Evolutionary conservation across 2,113 vertebrate genomes (phyloP).

Genomic region (Porphyrio hochstetteri): DNA sequence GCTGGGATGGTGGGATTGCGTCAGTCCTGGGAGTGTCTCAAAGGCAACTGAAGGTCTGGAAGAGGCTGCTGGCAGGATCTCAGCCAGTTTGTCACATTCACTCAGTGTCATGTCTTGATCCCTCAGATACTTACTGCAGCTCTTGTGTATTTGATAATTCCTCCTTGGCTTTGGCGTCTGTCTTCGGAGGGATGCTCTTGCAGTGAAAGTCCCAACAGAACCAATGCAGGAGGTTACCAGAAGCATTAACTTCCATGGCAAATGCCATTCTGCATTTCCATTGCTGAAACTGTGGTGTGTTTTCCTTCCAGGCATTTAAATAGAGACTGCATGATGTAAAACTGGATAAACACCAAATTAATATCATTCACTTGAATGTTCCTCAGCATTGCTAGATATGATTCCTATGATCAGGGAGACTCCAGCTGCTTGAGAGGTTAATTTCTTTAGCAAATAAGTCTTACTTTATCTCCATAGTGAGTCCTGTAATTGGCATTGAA

Average conservation of each 20-base stretch:
- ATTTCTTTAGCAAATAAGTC: background rate
- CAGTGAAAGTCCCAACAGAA: background rate
- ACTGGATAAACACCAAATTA: background rate
- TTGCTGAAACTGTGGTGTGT: background rate
- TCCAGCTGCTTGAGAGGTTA: constrained; percentile 28
- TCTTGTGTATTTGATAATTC: background rate
- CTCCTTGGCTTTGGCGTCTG: background rate
- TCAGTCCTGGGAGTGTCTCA: background rate
- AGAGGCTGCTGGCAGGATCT: constrained; percentile 18
- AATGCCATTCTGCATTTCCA: background rate
- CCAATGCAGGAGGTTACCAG: background rate
- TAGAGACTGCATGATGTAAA: background rate
- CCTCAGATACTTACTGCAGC: background rate
- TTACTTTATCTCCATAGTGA: background rate
- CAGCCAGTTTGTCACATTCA: background rate
- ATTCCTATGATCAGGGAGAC: background rate
- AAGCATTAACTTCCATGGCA: background rate
- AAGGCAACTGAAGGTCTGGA: constrained; percentile 12
- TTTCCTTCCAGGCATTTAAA: constrained; percentile 4
- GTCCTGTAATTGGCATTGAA: background rate
- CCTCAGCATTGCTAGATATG: background rate
- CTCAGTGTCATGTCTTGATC: background rate
- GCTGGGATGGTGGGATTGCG: background rate
- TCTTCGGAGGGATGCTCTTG: background rate
- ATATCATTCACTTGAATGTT: background rate